Conservation (phyloP, 1,140 invertebrate genomes). For the Scylla paramamosain region DNA sequence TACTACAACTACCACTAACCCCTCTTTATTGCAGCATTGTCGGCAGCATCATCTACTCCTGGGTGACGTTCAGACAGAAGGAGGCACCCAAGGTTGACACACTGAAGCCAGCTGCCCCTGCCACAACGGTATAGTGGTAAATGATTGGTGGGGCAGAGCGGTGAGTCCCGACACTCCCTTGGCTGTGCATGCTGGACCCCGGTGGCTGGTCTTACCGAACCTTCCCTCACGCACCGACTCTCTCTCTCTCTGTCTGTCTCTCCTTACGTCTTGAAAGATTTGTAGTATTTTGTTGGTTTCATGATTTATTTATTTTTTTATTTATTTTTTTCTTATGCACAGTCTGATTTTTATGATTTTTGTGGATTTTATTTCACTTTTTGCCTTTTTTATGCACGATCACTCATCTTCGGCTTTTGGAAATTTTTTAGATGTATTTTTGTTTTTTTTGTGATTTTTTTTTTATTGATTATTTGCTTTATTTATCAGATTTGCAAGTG, state of each 20-base stretch:
- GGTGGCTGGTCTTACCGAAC: no score
- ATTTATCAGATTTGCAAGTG: no score
- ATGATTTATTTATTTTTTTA: neutral
- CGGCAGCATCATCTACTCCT: slow-evolving; percentile 90
- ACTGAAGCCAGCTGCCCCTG: neutral
- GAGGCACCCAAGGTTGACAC: slow-evolving; percentile 27
- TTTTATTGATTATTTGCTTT: no score
- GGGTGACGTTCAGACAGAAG: slow-evolving; percentile 86
- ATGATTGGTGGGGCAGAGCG: neutral
- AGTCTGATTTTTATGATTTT: no score
- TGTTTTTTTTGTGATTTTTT: no score
- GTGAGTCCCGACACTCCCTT: neutral
- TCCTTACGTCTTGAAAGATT: neutral
- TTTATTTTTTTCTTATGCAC: neutral
- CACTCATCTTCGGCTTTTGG: no score
- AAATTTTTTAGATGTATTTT: no score
- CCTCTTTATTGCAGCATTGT: slow-evolving; percentile 84
- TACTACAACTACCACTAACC: no score
- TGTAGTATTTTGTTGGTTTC: no score
- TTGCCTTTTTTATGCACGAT: neutral
- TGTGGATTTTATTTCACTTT: neutral
- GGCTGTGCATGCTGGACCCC: no score
- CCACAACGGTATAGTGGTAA: neutral
- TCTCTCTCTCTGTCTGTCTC: no score
- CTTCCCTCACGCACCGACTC: no score